Conservation (phyloP, 2,113 vertebrate species). For the Neodontobutis hainanensis region DNA sequence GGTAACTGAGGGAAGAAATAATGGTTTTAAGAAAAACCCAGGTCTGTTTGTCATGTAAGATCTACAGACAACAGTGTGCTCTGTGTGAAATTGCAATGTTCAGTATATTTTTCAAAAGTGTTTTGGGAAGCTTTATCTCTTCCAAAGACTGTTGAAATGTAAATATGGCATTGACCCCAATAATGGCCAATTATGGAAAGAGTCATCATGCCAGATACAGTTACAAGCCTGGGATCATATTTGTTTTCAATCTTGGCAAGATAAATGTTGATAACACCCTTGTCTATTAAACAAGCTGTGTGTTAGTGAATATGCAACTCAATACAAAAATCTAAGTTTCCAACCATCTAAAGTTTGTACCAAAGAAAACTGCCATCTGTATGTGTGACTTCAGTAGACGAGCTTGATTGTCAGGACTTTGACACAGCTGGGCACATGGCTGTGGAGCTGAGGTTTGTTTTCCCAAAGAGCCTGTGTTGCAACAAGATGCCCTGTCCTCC, state of each 20-base stretch:
- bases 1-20: no score
- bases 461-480: constrained; percentile 27
- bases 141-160: not conserved
- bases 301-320: not conserved
- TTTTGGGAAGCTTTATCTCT: no score
- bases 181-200: not conserved
- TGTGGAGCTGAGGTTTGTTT: constrained; percentile 22
- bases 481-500: constrained; percentile 31
- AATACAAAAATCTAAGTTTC: constrained; percentile 1
- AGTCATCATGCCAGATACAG: not conserved
- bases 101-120: no score
- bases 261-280: not conserved
- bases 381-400: constrained; percentile 6
- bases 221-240: constrained; percentile 20
- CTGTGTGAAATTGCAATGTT: no score
- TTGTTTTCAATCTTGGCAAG: constrained; percentile 20
- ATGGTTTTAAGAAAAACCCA: no score
- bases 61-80: no score
- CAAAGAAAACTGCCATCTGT: constrained; percentile 28
- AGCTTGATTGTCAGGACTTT: constrained; percentile 7
- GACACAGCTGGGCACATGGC: constrained; percentile 28
- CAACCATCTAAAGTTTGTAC: constrained; percentile 9
- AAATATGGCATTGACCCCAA: not conserved
- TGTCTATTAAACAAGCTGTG: not conserved
- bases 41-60: no score